These are phyloP conservation scores for Blastobasis lacticolella DNA, from an alignment of 2,888 invertebrate species.

Conservation along the genomic window DNA sequence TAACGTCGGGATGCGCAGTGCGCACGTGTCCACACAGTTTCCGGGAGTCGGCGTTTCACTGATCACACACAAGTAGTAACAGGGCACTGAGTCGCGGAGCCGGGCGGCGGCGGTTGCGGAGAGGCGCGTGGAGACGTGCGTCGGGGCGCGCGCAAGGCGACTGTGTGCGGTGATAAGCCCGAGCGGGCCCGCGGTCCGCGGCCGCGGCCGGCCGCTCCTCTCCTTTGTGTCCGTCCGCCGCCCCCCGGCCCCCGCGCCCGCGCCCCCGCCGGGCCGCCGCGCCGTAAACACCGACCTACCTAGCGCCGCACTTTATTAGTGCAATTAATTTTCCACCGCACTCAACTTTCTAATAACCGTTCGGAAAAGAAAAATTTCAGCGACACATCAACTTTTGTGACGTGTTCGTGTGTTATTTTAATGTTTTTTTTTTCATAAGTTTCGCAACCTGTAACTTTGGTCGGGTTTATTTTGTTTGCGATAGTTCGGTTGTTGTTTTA, in stretches of 20 bases:
- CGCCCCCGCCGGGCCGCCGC: conserved; percentile 46
- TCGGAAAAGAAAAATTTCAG: conserved; percentile 21
- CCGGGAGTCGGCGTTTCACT: conserved; percentile 23
- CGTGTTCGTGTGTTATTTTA: conserved; percentile 28
- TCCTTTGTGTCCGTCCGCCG: conserved; percentile 71
- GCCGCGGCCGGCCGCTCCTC: conserved; percentile 54
- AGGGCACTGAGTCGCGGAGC: conserved; percentile 20
- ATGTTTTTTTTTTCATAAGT: background rate
- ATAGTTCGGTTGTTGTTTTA: no score
- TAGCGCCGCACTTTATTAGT: conserved; percentile 58
- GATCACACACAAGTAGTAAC: conserved; percentile 35
- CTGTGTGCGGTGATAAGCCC: conserved; percentile 66
- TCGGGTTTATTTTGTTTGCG: no score
- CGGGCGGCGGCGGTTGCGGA: conserved; percentile 12
- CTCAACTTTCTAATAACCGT: conserved; percentile 32
- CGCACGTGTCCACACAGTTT: conserved; percentile 41
- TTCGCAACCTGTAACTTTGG: no score
- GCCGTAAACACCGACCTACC: conserved; percentile 43
- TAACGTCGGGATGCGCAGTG: conserved; percentile 40
- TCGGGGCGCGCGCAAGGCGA: conserved; percentile 59
- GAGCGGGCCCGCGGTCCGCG: conserved; percentile 41
- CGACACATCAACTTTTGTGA: conserved; percentile 36
- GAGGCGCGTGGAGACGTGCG: conserved; percentile 34
- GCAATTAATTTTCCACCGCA: conserved; percentile 51
- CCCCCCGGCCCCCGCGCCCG: conserved; percentile 30